Conservation (phyloP, 2,113 vertebrate genomes). For the Pangasianodon hypophthalmus region DNA sequence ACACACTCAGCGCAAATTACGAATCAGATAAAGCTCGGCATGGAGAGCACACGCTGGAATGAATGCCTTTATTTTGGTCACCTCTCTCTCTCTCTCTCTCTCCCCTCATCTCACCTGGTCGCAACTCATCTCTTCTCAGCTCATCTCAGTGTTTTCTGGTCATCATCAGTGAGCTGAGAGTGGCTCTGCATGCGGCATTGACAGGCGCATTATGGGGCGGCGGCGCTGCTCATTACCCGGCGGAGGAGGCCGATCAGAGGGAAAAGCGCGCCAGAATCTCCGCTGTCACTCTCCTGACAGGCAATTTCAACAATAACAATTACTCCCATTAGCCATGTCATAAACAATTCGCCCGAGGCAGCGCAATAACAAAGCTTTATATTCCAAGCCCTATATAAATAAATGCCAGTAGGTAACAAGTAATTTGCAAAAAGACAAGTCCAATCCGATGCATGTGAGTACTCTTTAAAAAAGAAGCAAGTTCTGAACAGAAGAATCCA, state of each 20-base stretch:
- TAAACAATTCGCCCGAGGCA: conserved; percentile 96
- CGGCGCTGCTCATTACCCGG: conserved; percentile 96
- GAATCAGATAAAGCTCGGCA: conserved; percentile 4
- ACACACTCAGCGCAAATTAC: conserved; percentile 17
- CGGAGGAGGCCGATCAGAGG: conserved; percentile 94
- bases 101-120: conserved; percentile 54
- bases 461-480: conserved; percentile 75
- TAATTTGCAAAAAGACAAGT: conserved; percentile 86
- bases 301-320: conserved; percentile 99
- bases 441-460: conserved; percentile 78
- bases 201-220: conserved; percentile 99
- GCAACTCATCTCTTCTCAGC: neutral
- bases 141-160: conserved; percentile 70
- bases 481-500: conserved; percentile 29
- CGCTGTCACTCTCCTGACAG: conserved; percentile 99
- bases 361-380: conserved; percentile 95
- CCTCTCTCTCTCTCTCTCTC: neutral
- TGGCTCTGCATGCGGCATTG: conserved; percentile 94
- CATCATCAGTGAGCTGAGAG: conserved; percentile 95
- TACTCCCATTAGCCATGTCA: conserved; percentile 99
- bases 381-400: conserved; percentile 93
- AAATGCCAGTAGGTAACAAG: conserved; percentile 95
- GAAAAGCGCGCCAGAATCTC: conserved; percentile 76
- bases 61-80: conserved; percentile 82
- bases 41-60: conserved; percentile 53